Base-by-base conservation (phyloP, 2,113 vertebrate genomes). In the Spea multiplicata region DNA sequence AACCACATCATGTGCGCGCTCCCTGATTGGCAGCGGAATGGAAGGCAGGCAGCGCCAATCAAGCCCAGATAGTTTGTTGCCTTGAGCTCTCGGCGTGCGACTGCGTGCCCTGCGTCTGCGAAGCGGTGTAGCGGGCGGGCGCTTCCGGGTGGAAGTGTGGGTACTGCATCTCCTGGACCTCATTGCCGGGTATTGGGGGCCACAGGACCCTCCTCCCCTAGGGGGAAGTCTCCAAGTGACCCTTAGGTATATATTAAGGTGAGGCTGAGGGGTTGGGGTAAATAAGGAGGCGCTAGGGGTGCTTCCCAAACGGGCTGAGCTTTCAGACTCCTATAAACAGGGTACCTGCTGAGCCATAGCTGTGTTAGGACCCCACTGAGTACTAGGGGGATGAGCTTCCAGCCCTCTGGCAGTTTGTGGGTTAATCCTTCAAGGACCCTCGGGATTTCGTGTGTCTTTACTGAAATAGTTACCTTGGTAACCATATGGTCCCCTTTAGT, bases 101-200 rank as follows among this genome's bases (percentile, higher is more conserved):
- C 66, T 76, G 55, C 5, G 8, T 16, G 52, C 10, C 14, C 75
- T 76, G 75, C 66, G 75, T 49, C 5, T 8, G 5, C 14, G 62
- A 6, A 3, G 9, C 10, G 44, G 49, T 13, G 65, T n/a, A 49
- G 65, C 55, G 66, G 16, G 4, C 13, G 14, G 47, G 48, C 10
- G 75, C 66, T 46, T 47, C 52, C 44, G 50, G 66, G 65, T 68
- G 53, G n/a, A 13, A 10, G 66, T 44, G 30, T 6, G 73, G 14
- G 49, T 13, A 6, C 47, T 17, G 66, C 73, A 65, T 52, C 30
- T 17, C 16, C 48, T 50, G 73, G 61, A 66, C 30, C 73, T 64
- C 6, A 16, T 13, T 4, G 14, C 13, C 73, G 47, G 73, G 1
- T 30, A 45, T 6, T 65, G 48, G 49, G 62, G 59, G 73, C 45